Evolutionary conservation across 2,113 vertebrate genomes (phyloP), one percentile per base, ranked within the genome.

Genomic region (Micronisus gabar): DNA sequence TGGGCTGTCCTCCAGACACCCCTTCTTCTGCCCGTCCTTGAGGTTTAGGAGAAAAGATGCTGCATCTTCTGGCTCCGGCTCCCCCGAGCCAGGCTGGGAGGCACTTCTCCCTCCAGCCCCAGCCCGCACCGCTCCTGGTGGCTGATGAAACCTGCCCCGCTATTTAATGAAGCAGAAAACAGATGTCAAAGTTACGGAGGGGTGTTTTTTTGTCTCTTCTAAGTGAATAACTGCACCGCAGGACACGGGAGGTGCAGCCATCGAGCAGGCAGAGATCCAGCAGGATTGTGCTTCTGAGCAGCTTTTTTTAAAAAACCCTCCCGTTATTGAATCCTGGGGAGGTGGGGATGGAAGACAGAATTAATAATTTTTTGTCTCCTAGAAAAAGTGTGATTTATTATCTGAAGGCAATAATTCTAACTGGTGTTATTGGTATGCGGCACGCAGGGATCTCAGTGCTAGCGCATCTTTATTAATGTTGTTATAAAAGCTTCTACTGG

Each of bases 401-500:
- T 84, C 75, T 85, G 84, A 86, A 92, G 62, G 61, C 47, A 95
- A 74, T 97, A 74, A 90, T 94, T 97, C 88, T 66, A 96, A 82
- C 78, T 68, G 81, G 22, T 32, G 19, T 68, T 88, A 93, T 85
- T 92, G 90, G 90, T 41, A 94, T 84, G 88, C 66, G 0, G 52
- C 43, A 75, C 4, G 0, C 18, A 10, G 78, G 78, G 82, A 95
- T 85, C 63, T 92, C 73, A 63, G 71, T 58, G 71, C 66, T 65
- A 81, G 70, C 16, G 56, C 45, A 86, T 94, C 79, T 95, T 90
- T 92, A 83, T 97, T 97, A 91, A 81, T 85, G 70, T 90, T 86
- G 90, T 97, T 97, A 92, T 93, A 93, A 95, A 96, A 94, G 81
- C 86, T 96, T 94, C 79, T 86, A 26, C 74, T 91, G 92, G 73